phyloP scores from a whole-genome alignment of 2,113 vertebrate species.

The Merops nubicus region DNA sequence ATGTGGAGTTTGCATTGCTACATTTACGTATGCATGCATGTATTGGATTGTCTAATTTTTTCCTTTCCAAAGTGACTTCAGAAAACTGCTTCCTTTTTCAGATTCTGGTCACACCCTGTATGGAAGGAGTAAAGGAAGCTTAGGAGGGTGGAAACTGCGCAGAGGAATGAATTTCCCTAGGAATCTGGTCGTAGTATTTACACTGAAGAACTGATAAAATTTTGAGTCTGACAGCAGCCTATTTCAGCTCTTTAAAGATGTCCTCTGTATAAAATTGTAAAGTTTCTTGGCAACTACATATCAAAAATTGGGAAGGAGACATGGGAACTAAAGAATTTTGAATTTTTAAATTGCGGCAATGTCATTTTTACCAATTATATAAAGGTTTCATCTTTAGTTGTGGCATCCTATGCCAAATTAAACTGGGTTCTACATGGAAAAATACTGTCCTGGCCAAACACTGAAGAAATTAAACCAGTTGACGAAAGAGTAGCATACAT shows the following conservation, averaged over 20 bases:
- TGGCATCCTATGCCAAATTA: not conserved
- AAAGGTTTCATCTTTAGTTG: not conserved
- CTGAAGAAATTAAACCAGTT: not conserved
- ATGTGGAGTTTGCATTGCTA: not conserved
- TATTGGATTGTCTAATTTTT: not conserved
- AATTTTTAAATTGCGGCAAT: not conserved
- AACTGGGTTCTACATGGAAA: not conserved
- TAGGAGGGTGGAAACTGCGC: not conserved
- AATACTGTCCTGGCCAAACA: not conserved
- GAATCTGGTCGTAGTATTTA: not conserved
- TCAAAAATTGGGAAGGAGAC: not conserved
- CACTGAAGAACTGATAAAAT: not conserved
- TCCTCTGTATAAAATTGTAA: not conserved
- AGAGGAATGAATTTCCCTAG: not conserved
- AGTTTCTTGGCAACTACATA: not conserved
- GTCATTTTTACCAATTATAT: not conserved
- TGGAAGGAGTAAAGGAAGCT: not conserved
- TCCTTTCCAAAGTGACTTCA: not conserved
- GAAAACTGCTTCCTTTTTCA: not conserved
- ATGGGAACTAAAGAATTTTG: not conserved
- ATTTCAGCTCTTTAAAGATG: not conserved
- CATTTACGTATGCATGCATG: fast-evolving
- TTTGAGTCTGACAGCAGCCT: not conserved
- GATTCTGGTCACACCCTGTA: not conserved
- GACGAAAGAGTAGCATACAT: not conserved